Evolutionary conservation across 2,888 invertebrate species (phyloP).

Genomic region (Tanytarsus gracilentus): DNA sequence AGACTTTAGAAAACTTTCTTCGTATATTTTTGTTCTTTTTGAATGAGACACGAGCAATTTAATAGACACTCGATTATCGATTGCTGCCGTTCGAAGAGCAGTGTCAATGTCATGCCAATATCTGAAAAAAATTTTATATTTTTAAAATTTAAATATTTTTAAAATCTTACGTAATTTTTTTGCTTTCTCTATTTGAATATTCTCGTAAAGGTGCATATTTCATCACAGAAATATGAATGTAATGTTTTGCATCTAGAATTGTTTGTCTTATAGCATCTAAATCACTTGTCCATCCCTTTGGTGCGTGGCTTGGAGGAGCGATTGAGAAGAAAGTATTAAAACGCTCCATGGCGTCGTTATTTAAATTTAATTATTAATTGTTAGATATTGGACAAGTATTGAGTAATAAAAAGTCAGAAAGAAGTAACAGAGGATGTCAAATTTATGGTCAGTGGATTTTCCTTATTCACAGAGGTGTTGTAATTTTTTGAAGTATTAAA

Average conservation of each 20-base stretch:
- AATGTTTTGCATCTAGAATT: slow-evolving; percentile 72
- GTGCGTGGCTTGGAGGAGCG: slow-evolving; percentile 79
- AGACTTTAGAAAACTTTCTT: slow-evolving; percentile 72
- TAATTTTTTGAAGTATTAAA: slow-evolving; percentile 54
- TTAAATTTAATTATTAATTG: too few species aligned
- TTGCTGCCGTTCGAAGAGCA: slow-evolving; percentile 71
- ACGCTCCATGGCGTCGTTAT: slow-evolving; percentile 49
- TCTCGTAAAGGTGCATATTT: slow-evolving; percentile 82
- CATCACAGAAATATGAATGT: slow-evolving; percentile 92
- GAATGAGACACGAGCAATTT: slow-evolving; percentile 79
- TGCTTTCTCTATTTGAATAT: slow-evolving; percentile 59
- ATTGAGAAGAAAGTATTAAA: slow-evolving; percentile 64
- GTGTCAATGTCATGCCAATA: slow-evolving; percentile 93
- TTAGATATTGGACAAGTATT: too few species aligned
- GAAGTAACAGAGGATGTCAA: too few species aligned
- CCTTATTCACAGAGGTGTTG: slow-evolving; percentile 61
- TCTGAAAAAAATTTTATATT: slow-evolving; percentile 39
- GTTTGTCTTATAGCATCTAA: slow-evolving; percentile 72
- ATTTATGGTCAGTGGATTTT: slow-evolving; percentile 60
- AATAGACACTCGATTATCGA: slow-evolving; percentile 69
- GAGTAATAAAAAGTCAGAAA: too few species aligned
- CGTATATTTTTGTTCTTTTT: slow-evolving; percentile 71
- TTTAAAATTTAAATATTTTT: slow-evolving; percentile 24
- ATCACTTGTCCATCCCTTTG: slow-evolving; percentile 73
- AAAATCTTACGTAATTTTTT: slow-evolving; percentile 48